These are phyloP conservation scores for Trichosurus vulpecula DNA, from an alignment of 2,797 vertebrate genomes.

Conservation along the genomic window DNA sequence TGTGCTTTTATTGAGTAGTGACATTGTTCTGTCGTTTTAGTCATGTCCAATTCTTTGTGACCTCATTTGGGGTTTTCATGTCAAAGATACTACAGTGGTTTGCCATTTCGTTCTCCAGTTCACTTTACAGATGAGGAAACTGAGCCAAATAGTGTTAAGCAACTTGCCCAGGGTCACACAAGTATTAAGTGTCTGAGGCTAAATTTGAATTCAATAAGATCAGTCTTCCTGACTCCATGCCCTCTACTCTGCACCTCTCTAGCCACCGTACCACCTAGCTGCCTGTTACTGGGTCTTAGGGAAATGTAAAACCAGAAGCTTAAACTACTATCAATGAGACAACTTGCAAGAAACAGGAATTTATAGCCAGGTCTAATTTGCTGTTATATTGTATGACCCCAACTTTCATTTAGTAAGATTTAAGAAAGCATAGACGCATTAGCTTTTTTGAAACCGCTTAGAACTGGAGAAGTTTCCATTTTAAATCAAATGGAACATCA, in stretches of 20 bases:
- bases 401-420: background rate
- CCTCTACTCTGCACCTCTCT: background rate
- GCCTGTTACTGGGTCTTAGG: background rate
- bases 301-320: too few relatives aligned
- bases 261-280: background rate
- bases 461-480: background rate
- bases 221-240: background rate
- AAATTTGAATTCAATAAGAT: background rate
- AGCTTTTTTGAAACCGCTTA: background rate
- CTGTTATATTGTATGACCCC: background rate
- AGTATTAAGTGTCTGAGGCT: background rate
- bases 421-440: background rate
- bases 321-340: too few relatives aligned
- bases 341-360: too few relatives aligned
- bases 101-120: too few relatives aligned
- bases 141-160: too few relatives aligned
- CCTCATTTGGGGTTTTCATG: too few relatives aligned
- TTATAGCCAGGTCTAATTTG: background rate
- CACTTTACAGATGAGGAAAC: too few relatives aligned
- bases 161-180: too few relatives aligned
- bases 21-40: too few relatives aligned
- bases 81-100: too few relatives aligned
- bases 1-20: too few relatives aligned
- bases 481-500: background rate
- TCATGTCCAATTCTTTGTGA: too few relatives aligned